Evolutionary conservation across 2,797 vertebrate species (phyloP), one percentile per base, ranked within the genome.

Genomic region (Tapera naevia): DNA sequence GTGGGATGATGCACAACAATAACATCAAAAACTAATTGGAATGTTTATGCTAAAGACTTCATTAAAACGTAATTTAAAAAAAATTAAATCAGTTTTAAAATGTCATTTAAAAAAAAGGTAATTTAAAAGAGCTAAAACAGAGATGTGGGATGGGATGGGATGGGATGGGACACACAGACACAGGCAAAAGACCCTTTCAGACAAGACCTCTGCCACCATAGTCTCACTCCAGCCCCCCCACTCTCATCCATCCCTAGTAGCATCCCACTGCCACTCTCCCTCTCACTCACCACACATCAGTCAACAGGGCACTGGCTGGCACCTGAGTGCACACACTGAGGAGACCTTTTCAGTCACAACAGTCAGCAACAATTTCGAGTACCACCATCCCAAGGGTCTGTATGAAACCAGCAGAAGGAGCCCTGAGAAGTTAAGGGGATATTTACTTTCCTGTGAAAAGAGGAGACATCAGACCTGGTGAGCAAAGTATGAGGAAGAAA

Each of bases 391-490:
- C 4, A 1, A 0, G 2, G 19, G 15, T 27, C 81, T 45, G 19
- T 23, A 24, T 10, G n/a, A 76, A 64, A 84, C 12, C 64, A 70
- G 48, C 30, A 66, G 61, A 0, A 50, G 51, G 39, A 87, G 28
- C n/a, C 53, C 53, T 1, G 1, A 50, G 37, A 28, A 1, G 0
- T 39, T 62, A 75, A 62, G 82, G 5, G 17, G 10, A 0, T 39
- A 39, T 80, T 80, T 81, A 37, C 32, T 57, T 70, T 56, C 56
- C 75, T 46, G 23, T 54, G 69, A 74, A 89, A 73, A 92, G 17
- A 88, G 27, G 23, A 67, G 45, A 72, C 21, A 57, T 9, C 65
- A 88, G 50, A 80, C 7, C 12, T 50, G 19, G 18, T 62, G 69
- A 80, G 18, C 3, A 1, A 93, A 88, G 10, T 13, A 53, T 6